Evolutionary conservation across 2,797 vertebrate genomes (phyloP), one percentile per base, ranked within the genome.

Genomic region (Phrynocephalus guinanensis): DNA sequence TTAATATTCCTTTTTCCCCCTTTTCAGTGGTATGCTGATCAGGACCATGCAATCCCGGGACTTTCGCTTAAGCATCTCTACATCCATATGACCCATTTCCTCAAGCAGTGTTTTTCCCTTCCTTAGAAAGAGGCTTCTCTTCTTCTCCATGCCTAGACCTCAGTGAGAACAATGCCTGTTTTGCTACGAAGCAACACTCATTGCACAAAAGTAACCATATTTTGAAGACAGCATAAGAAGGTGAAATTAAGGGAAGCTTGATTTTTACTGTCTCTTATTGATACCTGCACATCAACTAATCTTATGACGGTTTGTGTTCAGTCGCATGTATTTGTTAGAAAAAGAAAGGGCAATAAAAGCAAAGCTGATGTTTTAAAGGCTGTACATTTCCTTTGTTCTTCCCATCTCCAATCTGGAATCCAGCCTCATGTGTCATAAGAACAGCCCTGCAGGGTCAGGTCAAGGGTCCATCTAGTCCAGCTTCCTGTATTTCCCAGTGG

Each of bases 21-120:
- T 77, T 98, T 98, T 87, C 97, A 99, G 99, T 99, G 98, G 99
- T 99, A 99, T 93, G 98, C 99, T 0, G 99, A 99, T 94, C 98
- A 97, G 95, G 97, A 98, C 93, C 99, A 99, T 11, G 90, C 89
- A 56, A 96, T 99, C 79, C 95, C 96, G 7, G 98, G 98, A 86
- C 95, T 97, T 50, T 98, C 98, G 87, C 94, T 87, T 24, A 97
- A 96, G 66, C 99, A 99, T 83, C 95, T 97, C 63, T 99, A 98
- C 94, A 97, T 90, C 24, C 98, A 98, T 91, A 98, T 99, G 98
- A 99, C 98, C 83, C 97, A 98, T 93, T 99, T 99, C 94, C 96
- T 99, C 92, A 97, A 98, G 95, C 98, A 98, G 84, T 99, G 99
- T 92, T 98, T 99, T 82, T 89, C 95, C 91, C 88, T 96, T 84